Base-by-base conservation (phyloP, 2,888 invertebrate genomes). In the Osmoderma eremita region DNA sequence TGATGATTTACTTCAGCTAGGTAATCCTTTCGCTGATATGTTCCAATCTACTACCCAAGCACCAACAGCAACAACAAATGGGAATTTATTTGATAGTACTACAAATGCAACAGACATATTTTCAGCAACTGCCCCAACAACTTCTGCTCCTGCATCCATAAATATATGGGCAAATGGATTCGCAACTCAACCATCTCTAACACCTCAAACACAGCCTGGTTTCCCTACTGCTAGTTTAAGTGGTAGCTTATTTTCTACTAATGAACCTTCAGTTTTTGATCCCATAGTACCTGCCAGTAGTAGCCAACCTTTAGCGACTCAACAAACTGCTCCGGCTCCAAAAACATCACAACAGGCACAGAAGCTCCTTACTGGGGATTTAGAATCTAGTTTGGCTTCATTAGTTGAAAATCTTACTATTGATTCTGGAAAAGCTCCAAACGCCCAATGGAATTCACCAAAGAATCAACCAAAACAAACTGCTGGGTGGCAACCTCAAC, bases 381-480 rank as follows among this genome's bases (percentile, higher is more conserved):
- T 98, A 81, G 97, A 98, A 81, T 93, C 94, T 74, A 97, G 96
- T 75, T 89, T 98, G 70, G 95, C 96, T 69, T 93, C 93, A 72
- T 86, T 98, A 75, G 97, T 96, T 70, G 95, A 97, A 84, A 97
- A 97, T 84, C 87, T 98, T 76, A 88, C 91, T 75, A 95, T 95
- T 80, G 94, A 94, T 84, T 90, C 89, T 70, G 72, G 76, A 17
- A 79, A 74, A 69, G 72, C 74, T 38, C 17, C 58, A 1, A 85
- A 86, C 77, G 88, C 91, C 85, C 93, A 94, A 85, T 94, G 94
- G 94, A 94, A 91, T 82, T 94, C 94, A 67, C 86, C 86, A 0
- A 86, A 86, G 74, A 86, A 85, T 73, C 83, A 84, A 71, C 93
- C 94, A 73, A 94, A 93, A 86, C 92, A 91, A 81, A 87, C 89